Conservation (phyloP, 2,888 invertebrate species). For the Melinaea marsaeus region DNA sequence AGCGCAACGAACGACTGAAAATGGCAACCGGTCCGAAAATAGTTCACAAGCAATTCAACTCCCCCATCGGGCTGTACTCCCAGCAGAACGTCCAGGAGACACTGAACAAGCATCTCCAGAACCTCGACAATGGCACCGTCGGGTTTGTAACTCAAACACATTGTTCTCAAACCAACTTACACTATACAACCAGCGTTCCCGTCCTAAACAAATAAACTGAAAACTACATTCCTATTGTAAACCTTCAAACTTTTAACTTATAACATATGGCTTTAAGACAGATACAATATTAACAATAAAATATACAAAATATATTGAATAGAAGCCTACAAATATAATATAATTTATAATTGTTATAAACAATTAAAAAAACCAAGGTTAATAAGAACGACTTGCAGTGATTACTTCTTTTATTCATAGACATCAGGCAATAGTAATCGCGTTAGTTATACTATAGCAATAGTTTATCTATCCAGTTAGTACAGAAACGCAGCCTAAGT, state of each 20-base stretch:
- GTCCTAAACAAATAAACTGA: conserved; percentile 27
- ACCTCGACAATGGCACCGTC: conserved; percentile 86
- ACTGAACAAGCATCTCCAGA: conserved; percentile 85
- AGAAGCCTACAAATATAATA: too few relatives aligned
- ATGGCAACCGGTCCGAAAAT: conserved; percentile 85
- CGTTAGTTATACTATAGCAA: too few relatives aligned
- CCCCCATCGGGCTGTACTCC: conserved; percentile 91
- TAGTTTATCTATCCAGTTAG: too few relatives aligned
- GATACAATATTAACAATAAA: too few relatives aligned
- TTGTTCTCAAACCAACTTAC: conserved; percentile 22
- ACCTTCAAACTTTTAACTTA: conserved; percentile 16
- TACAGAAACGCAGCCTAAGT: too few relatives aligned
- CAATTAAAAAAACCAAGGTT: too few relatives aligned
- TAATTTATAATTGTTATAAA: too few relatives aligned
- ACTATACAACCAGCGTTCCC: conserved; percentile 15
- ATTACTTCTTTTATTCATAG: too few relatives aligned
- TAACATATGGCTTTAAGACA: too few relatives aligned
- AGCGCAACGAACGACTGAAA: conserved; percentile 75
- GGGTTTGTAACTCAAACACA: conserved; percentile 79
- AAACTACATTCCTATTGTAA: conserved; percentile 18
- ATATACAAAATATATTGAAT: too few relatives aligned
- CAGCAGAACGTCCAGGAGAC: conserved; percentile 88
- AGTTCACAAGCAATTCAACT: conserved; percentile 94
- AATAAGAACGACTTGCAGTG: too few relatives aligned
- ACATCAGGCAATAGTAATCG: too few relatives aligned